Base-by-base conservation (phyloP, 2,888 invertebrate genomes). In the Thyatira batis region DNA sequence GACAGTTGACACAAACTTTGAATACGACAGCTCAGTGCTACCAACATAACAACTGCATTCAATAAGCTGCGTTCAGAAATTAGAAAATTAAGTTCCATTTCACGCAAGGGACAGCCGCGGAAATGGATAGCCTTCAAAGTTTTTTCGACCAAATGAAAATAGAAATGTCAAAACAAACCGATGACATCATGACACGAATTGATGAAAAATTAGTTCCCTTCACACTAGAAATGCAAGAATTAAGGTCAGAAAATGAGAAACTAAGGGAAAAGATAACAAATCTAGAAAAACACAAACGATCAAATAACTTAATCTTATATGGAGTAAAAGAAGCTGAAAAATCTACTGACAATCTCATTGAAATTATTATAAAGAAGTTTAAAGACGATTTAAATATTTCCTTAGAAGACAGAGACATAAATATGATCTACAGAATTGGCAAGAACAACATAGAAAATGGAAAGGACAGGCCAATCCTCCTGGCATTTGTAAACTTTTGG, bases 391-490 rank as follows among this genome's bases (percentile, higher is more conserved):
- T 28, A 28, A 28, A 28, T 9, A 28, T 28, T 28, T 28, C 28
- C 9, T 9, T 28, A 28, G 28, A 28, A 5, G 9, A 8, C 9
- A 28, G 28, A 28, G 28, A 28, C 28, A 28, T 28, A 8, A 46
- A 45, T 33, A 10, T 20, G 8, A 49, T 52, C 25, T 45, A 52
- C 10, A 28, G 55, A 23, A 39, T 55, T 17, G 55, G 55, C 10
- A 55, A 49, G 39, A 52, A 45, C 23, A 49, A 10, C 21, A 9
- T 5, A 8, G 45, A 2, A 13, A 17, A 49, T n/a, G 27, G 17
- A 1, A 55, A 52, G 23, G 33, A 28, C 23, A 52, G 55, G 30
- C 55, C 52, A 23, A 28, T 55, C 20, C 49, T 49, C 21, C 27
- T 48, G 20, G n/a, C 54, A n/a, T n/a, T n/a, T n/a, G n/a, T n/a